These are phyloP conservation scores for Drosophila teissieri DNA, from an alignment of 1,140 invertebrate genomes.

Conservation along the genomic window DNA sequence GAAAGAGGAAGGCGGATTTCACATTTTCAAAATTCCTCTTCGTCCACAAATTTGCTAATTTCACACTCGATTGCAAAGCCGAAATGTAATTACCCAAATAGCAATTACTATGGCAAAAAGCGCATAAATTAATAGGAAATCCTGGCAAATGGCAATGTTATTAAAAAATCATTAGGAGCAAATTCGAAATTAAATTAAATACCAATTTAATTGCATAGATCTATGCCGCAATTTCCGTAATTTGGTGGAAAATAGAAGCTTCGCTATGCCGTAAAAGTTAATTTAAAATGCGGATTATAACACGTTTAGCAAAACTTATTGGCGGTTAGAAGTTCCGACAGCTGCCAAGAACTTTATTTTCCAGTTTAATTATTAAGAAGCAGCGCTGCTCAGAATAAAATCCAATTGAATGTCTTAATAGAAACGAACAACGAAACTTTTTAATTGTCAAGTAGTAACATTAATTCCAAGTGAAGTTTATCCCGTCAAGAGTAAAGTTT, in stretches of 20 bases:
- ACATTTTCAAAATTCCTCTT: neutral
- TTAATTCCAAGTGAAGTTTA: neutral
- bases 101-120: neutral
- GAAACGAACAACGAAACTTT: neutral
- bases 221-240: neutral
- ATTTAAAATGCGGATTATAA: conserved; percentile 1
- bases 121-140: neutral
- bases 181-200: too few species aligned
- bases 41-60: neutral
- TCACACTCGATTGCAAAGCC: neutral
- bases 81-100: neutral
- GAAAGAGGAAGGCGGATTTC: neutral
- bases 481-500: neutral
- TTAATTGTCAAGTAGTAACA: neutral
- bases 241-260: neutral
- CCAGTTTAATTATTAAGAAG: conserved; percentile 3
- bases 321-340: conserved; percentile 21
- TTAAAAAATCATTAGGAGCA: too few species aligned
- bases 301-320: conserved; percentile 7
- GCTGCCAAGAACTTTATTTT: conserved; percentile 17
- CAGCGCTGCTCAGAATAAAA: neutral
- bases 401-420: conserved; percentile 3
- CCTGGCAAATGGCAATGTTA: neutral
- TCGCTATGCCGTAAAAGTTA: neutral
- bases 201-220: neutral